Conservation (phyloP, 2,113 vertebrate genomes). For the Verasper variegatus region DNA sequence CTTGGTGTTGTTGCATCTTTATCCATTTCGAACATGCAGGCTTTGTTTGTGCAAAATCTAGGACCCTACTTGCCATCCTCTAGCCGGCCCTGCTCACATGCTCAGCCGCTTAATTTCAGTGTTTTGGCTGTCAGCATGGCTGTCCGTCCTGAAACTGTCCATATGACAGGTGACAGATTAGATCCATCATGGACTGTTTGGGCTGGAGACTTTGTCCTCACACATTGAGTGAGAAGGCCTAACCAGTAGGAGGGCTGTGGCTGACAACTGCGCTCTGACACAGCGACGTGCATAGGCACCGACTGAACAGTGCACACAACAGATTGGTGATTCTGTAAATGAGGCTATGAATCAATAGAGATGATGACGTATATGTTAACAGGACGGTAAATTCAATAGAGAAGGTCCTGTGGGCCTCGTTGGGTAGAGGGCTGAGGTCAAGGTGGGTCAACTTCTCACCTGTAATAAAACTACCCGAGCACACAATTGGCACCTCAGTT, state of each 20-base stretch:
- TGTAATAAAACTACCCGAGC: constrained; percentile 11
- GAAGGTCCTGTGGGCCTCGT: constrained; percentile 13
- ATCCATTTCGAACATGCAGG: not conserved
- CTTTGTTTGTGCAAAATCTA: not conserved
- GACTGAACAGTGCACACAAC: constrained; percentile 11
- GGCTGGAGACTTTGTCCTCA: constrained; percentile 60
- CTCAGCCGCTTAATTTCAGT: constrained; percentile 43
- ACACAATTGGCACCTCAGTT: constrained; percentile 16
- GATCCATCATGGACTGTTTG: constrained; percentile 64
- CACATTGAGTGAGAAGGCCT: constrained; percentile 41
- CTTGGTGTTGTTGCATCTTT: constrained; percentile 6
- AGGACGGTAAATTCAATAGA: constrained; percentile 9
- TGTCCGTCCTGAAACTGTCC: constrained; percentile 60
- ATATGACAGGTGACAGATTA: constrained; percentile 76
- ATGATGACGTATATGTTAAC: constrained; percentile 23
- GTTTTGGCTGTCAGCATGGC: constrained; percentile 64
- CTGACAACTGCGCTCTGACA: not conserved
- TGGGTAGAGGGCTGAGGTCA: constrained; percentile 13
- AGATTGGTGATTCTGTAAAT: constrained; percentile 16
- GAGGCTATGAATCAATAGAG: constrained; percentile 19
- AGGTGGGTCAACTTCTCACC: constrained; percentile 20
- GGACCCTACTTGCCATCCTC: not conserved
- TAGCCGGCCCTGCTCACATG: constrained; percentile 2
- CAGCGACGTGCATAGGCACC: not conserved
- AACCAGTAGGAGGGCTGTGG: constrained; percentile 35